Evolutionary conservation across 2,797 vertebrate species (phyloP).

Genomic region (Lacerta viridis): DNA sequence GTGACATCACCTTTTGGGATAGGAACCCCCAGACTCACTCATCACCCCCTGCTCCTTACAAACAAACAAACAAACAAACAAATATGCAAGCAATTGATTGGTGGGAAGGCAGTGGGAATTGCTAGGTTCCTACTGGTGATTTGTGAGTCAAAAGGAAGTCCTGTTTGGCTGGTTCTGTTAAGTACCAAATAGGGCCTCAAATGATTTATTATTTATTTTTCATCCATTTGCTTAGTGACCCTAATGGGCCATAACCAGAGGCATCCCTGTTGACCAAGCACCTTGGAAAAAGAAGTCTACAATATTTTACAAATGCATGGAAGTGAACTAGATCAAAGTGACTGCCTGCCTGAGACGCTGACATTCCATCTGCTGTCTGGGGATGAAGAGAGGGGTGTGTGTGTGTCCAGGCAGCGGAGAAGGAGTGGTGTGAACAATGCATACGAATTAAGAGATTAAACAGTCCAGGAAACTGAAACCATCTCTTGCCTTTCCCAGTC

Average conservation of each 20-base stretch:
- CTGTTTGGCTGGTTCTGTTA: not conserved
- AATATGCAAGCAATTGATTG: not conserved
- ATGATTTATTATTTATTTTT: not conserved
- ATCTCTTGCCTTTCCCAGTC: constrained; percentile 17
- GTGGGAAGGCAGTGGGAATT: not conserved
- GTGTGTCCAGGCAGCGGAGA: too few species aligned
- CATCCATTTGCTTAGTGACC: not conserved
- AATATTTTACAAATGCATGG: not conserved
- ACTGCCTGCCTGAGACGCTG: not conserved
- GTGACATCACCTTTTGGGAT: constrained; percentile 77
- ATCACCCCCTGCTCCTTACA: not conserved
- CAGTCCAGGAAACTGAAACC: constrained; percentile 1
- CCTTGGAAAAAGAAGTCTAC: not conserved
- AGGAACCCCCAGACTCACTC: not conserved
- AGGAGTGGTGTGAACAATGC: not conserved
- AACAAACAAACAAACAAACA: not conserved
- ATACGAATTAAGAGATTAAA: constrained; percentile 34
- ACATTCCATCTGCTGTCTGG: not conserved
- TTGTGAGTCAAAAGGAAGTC: not conserved
- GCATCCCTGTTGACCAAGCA: not conserved
- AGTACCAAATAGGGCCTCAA: not conserved
- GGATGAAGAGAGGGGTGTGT: not conserved
- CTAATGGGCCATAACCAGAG: not conserved
- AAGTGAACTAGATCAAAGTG: not conserved
- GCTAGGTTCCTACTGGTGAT: not conserved